Evolutionary conservation across 2,797 vertebrate genomes (phyloP).

Genomic region (Clamator glandarius): DNA sequence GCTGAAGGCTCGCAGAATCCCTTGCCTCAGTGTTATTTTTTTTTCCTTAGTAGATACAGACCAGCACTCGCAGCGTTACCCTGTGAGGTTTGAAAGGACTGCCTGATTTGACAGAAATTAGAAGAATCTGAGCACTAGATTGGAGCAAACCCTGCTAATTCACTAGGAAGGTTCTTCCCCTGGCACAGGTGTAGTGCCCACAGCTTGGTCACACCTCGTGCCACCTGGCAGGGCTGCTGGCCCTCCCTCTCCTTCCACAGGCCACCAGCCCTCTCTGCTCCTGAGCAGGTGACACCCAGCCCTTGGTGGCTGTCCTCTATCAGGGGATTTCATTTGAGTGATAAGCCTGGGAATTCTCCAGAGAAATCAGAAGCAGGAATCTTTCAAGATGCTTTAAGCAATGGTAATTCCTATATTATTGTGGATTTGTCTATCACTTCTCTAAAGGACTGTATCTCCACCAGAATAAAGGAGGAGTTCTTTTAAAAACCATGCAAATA

Average conservation of each 20-base stretch:
- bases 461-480: background rate
- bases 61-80: background rate
- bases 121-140: background rate
- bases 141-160: background rate
- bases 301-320: background rate
- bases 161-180: background rate
- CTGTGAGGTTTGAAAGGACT: background rate
- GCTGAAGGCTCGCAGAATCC: background rate
- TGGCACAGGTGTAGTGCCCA: accelerated
- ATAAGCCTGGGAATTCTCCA: background rate
- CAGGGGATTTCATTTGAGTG: background rate
- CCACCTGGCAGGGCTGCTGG: background rate
- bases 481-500: background rate
- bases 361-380: background rate
- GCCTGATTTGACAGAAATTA: background rate
- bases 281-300: background rate
- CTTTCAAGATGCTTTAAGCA: background rate
- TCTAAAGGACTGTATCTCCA: background rate
- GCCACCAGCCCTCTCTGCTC: background rate
- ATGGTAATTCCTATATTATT: background rate
- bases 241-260: background rate
- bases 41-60: background rate
- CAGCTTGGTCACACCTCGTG: background rate
- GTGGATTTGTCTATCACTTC: background rate
- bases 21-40: accelerated